Evolutionary conservation across 1,140 invertebrate genomes (phyloP).

Genomic region (Neodiprion lecontei): DNA sequence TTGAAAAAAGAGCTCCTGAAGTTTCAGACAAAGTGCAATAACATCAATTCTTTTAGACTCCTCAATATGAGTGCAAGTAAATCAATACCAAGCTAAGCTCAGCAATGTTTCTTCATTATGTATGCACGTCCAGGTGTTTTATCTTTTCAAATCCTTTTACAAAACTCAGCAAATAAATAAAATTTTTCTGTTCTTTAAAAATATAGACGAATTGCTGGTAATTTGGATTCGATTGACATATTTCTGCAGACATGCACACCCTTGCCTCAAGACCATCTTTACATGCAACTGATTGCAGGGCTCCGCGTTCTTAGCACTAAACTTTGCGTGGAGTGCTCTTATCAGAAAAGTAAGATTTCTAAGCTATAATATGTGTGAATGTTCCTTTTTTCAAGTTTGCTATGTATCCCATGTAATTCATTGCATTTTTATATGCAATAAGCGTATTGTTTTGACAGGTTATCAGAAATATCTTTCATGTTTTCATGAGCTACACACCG

Average conservation of each 20-base stretch:
- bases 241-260: slow-evolving; percentile 21
- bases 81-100: too few relatives aligned
- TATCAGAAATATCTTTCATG: slow-evolving; percentile 34
- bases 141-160: too few relatives aligned
- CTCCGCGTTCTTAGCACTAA: slow-evolving; percentile 26
- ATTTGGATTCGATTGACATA: slow-evolving; percentile 20
- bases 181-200: too few relatives aligned
- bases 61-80: too few relatives aligned
- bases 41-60: too few relatives aligned
- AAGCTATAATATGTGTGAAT: slow-evolving; percentile 2
- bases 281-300: slow-evolving; percentile 41
- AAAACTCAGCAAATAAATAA: too few relatives aligned
- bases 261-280: slow-evolving; percentile 29
- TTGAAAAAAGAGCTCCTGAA: too few relatives aligned
- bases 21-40: too few relatives aligned
- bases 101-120: too few relatives aligned
- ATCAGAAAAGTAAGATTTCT: slow-evolving; percentile 17
- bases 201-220: slow-evolving; percentile 16
- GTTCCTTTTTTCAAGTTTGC: slow-evolving; percentile 22
- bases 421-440: slow-evolving; percentile 31
- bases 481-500: slow-evolving; percentile 38
- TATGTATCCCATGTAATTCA: slow-evolving; percentile 34
- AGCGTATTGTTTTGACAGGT: slow-evolving; percentile 17
- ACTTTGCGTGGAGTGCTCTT: slow-evolving; percentile 16
- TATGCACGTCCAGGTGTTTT: too few relatives aligned